phyloP scores from a whole-genome alignment of 2,888 invertebrate species.

The Stenodema calcarata region DNA sequence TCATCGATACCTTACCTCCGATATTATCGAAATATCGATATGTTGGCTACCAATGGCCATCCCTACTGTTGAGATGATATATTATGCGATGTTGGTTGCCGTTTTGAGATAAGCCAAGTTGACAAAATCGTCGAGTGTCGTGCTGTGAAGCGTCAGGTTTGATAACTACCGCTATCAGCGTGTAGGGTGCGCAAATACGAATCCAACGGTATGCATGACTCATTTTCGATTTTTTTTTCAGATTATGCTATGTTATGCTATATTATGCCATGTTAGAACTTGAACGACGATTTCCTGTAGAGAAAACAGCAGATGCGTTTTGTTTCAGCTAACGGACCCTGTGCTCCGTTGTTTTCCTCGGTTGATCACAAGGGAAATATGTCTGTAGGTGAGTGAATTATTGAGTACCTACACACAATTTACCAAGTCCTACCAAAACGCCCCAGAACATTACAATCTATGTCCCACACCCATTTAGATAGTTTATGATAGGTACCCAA shows the following conservation, averaged over 20 bases:
- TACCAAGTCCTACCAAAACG: too few relatives aligned
- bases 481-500: too few relatives aligned
- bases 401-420: too few relatives aligned
- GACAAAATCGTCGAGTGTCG: background rate
- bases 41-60: too few relatives aligned
- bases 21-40: too few relatives aligned
- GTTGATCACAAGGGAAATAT: background rate
- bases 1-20: too few relatives aligned
- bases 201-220: background rate
- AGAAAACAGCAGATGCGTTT: background rate
- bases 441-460: too few relatives aligned
- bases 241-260: too few relatives aligned
- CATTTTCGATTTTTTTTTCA: background rate
- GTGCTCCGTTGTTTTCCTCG: background rate
- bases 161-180: background rate
- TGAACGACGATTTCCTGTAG: background rate
- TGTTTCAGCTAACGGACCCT: background rate
- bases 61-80: background rate
- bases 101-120: background rate
- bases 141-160: background rate
- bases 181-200: background rate
- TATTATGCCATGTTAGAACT: background rate
- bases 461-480: too few relatives aligned
- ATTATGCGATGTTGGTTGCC: background rate
- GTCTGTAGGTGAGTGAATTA: too few relatives aligned